These are phyloP conservation scores for Sphaeridia pumilis DNA, from an alignment of 2,888 invertebrate genomes.

Conservation along the genomic window DNA sequence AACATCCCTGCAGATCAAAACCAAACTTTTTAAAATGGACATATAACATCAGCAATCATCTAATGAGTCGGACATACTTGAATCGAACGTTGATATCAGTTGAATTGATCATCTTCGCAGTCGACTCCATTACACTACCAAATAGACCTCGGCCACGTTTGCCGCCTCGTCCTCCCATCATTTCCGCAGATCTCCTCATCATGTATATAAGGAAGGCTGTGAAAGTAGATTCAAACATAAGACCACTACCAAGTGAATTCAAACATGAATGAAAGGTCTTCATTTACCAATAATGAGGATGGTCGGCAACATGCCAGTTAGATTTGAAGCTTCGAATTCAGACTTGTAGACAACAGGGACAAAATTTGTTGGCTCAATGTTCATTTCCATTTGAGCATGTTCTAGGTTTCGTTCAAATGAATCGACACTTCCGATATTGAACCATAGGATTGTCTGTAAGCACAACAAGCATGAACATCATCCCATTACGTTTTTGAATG, in stretches of 20 bases:
- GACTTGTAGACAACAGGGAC: constrained; percentile 89
- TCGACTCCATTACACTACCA: constrained; percentile 89
- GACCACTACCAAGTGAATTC: neutral
- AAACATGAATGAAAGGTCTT: no score
- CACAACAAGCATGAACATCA: no score
- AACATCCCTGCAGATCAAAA: no score
- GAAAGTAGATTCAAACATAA: neutral
- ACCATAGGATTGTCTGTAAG: constrained; percentile 69
- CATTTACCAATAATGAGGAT: constrained; percentile 54
- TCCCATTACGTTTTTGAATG: no score
- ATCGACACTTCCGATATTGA: constrained; percentile 97
- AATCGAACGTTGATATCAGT: constrained; percentile 88
- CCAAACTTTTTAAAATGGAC: no score
- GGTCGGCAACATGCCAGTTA: constrained; percentile 69
- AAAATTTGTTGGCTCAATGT: constrained; percentile 77
- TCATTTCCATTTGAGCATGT: constrained; percentile 85
- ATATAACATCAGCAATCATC: no score
- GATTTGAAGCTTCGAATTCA: constrained; percentile 69
- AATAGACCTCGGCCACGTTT: constrained; percentile 70
- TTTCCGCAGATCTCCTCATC: constrained; percentile 74
- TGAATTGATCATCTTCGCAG: constrained; percentile 91
- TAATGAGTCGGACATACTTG: constrained; percentile 42
- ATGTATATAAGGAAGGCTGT: constrained; percentile 63
- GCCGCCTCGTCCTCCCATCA: constrained; percentile 59
- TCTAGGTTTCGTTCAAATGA: constrained; percentile 95